Evolutionary conservation across 1,140 invertebrate species (phyloP).

Genomic region (Panonychus citri): DNA sequence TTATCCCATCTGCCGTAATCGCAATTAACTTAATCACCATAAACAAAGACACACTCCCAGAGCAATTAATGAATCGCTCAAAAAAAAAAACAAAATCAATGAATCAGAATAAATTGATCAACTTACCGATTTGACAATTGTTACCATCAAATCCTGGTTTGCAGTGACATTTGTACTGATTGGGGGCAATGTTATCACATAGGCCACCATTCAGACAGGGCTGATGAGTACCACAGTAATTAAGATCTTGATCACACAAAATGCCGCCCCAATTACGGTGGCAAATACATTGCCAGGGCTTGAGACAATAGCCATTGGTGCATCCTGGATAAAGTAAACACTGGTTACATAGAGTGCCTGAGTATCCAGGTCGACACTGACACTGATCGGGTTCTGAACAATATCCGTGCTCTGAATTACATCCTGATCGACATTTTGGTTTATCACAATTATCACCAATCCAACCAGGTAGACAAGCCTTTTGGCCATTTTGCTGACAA

Average conservation of each 20-base stretch:
- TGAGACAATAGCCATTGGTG: slow-evolving; percentile 29
- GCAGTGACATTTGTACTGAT: slow-evolving; percentile 67
- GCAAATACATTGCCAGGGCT: slow-evolving; percentile 31
- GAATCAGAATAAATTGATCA: slow-evolving; percentile 52
- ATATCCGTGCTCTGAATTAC: slow-evolving; percentile 51
- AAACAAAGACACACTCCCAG: too few relatives aligned
- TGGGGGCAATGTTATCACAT: slow-evolving; percentile 31
- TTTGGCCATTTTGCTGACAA: slow-evolving; percentile 56
- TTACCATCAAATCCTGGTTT: slow-evolving; percentile 57
- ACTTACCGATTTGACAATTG: slow-evolving; percentile 51
- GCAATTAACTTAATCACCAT: too few relatives aligned
- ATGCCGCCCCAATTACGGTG: slow-evolving; percentile 63
- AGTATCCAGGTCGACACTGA: slow-evolving; percentile 43
- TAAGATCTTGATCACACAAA: slow-evolving; percentile 58
- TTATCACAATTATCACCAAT: slow-evolving; percentile 70
- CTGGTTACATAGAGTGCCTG: slow-evolving; percentile 25
- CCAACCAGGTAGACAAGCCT: slow-evolving; percentile 73
- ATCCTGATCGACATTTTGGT: slow-evolving; percentile 60
- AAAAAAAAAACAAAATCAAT: too few relatives aligned
- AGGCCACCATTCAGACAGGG: slow-evolving; percentile 62
- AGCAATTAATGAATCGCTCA: too few relatives aligned
- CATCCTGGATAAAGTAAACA: slow-evolving; percentile 33
- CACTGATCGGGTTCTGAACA: slow-evolving; percentile 80
- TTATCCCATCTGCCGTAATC: too few relatives aligned
- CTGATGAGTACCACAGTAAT: slow-evolving; percentile 77